Conservation (phyloP, 2,888 invertebrate species). For the Aethes cnicana region DNA sequence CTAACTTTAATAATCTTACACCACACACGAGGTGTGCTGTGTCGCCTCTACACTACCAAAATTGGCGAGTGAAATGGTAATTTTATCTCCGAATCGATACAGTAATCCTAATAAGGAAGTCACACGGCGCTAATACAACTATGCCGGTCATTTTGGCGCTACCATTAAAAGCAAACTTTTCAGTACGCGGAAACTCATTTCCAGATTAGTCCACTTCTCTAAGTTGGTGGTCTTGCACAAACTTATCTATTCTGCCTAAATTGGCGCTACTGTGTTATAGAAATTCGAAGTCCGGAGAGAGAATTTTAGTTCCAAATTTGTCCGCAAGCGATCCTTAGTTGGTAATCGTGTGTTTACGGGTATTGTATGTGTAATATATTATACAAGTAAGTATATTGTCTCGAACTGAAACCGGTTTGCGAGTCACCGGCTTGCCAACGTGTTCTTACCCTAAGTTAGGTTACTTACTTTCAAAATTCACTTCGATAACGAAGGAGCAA, state of each 20-base stretch:
- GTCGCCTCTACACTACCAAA: conserved; percentile 12
- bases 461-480: conserved; percentile 8
- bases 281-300: background rate
- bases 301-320: conserved; percentile 7
- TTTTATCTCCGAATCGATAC: conserved; percentile 16
- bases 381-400: background rate
- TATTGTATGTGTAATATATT: conserved; percentile 6
- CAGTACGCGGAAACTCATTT: no score
- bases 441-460: background rate
- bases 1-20: conserved; percentile 2
- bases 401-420: conserved; percentile 17
- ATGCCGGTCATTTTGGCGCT: no score
- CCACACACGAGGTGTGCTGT: no score
- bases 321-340: background rate
- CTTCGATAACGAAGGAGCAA: background rate
- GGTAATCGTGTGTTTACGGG: conserved; percentile 9
- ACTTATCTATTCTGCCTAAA: background rate
- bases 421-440: conserved; percentile 18
- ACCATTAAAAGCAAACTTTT: no score
- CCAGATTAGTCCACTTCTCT: no score
- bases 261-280: background rate
- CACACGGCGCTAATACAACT: background rate
- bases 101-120: conserved; percentile 18
- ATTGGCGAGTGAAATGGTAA: conserved; percentile 12
- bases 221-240: no score